A percentile compares a stretch with the other conserved stretches of the same genome.
Evolutionary conservation across 2,113 vertebrate genomes (phyloP).

Genomic region (Percina caprodes): DNA sequence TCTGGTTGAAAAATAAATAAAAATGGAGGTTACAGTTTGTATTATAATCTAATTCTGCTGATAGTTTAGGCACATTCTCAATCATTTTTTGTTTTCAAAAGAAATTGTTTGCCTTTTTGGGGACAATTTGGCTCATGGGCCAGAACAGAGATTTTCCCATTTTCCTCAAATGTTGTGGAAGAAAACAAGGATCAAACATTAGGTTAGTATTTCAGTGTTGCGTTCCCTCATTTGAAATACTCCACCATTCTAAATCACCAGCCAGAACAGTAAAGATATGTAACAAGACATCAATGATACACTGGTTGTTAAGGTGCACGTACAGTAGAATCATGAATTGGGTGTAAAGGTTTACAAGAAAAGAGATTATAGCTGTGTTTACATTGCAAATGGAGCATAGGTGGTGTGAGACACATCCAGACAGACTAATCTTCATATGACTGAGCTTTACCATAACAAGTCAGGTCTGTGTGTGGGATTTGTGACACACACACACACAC

Average conservation of each 20-base stretch:
- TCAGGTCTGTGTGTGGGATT: slow-evolving; percentile 48
- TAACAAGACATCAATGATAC: neutral
- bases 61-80: neutral
- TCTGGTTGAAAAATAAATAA: too few species aligned
- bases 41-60: neutral
- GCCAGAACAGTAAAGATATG: slow-evolving; percentile 17
- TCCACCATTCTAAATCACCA: neutral
- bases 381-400: slow-evolving; percentile 1
- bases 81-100: neutral
- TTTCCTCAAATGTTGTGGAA: slow-evolving; percentile 1
- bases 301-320: neutral
- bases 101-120: neutral
- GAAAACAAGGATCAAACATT: slow-evolving; percentile 1
- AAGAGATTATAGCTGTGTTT: slow-evolving; percentile 28
- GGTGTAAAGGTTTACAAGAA: slow-evolving; percentile 16
- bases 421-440: slow-evolving; percentile 31
- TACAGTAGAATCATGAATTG: neutral
- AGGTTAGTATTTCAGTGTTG: slow-evolving; percentile 5
- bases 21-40: neutral
- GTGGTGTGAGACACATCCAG: neutral
- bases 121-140: neutral
- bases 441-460: slow-evolving; percentile 63
- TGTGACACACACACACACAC: neutral
- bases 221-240: neutral
- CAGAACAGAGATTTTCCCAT: neutral